A percentile compares a stretch with the other conserved stretches of the same genome.
phyloP scores from a whole-genome alignment of 2,113 vertebrate genomes.

The Ranitomeya imitator region DNA sequence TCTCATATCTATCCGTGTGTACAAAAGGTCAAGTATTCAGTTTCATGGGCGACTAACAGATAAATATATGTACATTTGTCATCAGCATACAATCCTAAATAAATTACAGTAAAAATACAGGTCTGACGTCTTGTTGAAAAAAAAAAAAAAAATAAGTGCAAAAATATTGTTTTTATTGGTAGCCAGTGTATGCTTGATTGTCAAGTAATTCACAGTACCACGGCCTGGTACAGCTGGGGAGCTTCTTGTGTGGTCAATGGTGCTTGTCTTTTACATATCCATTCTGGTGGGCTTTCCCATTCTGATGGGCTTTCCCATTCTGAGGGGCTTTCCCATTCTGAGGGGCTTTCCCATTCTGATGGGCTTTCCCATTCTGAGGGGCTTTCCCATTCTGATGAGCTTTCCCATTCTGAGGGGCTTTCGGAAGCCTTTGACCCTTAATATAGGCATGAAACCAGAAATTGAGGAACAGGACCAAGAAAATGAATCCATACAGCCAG shows the following conservation, averaged over 20 bases:
- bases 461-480: slow-evolving; percentile 92
- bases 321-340: slow-evolving; percentile 65
- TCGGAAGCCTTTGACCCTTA: slow-evolving; percentile 90
- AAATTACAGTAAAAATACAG: slow-evolving; percentile 77
- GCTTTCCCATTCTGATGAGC: slow-evolving; percentile 71
- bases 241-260: slow-evolving; percentile 70
- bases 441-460: slow-evolving; percentile 98
- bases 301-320: slow-evolving; percentile 15
- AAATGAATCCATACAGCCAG: slow-evolving; percentile 81
- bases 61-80: slow-evolving; percentile 59
- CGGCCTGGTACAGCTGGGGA: slow-evolving; percentile 50
- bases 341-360: slow-evolving; percentile 65
- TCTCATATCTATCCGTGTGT: slow-evolving; percentile 65
- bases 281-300: background rate
- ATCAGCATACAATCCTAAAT: slow-evolving; percentile 68
- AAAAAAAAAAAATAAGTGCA: slow-evolving; percentile 72
- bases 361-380: slow-evolving; percentile 65
- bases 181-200: slow-evolving; percentile 71
- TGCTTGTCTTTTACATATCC: slow-evolving; percentile 70
- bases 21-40: slow-evolving; percentile 48
- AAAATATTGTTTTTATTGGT: slow-evolving; percentile 64
- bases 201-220: slow-evolving; percentile 68
- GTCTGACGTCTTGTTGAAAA: slow-evolving; percentile 59
- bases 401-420: slow-evolving; percentile 76
- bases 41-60: slow-evolving; percentile 39